These are phyloP conservation scores for Bicyclus anynana DNA, from an alignment of 1,140 invertebrate genomes.

Conservation along the genomic window DNA sequence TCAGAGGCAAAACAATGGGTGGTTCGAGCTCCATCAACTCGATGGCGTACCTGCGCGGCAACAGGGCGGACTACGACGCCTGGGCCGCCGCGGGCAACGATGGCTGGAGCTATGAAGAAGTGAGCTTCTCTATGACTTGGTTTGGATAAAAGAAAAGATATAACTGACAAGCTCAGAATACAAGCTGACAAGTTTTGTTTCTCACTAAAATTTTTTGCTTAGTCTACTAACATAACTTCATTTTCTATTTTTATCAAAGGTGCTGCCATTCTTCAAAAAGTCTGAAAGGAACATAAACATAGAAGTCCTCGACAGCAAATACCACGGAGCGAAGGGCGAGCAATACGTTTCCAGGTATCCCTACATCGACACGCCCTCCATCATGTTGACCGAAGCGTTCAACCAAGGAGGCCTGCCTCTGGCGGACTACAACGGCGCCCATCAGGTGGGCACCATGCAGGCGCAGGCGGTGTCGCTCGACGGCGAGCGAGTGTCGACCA, in stretches of 20 bases:
- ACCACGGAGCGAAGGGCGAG: slow-evolving; percentile 79
- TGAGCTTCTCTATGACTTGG: slow-evolving; percentile 17
- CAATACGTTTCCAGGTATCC: slow-evolving; percentile 79
- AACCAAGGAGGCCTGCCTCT: slow-evolving; percentile 76
- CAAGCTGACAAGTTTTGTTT: no score
- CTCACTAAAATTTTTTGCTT: no score
- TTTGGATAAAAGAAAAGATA: neutral
- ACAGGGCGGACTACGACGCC: slow-evolving; percentile 83
- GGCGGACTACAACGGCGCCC: slow-evolving; percentile 75
- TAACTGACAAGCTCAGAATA: no score
- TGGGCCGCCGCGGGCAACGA: slow-evolving; percentile 81
- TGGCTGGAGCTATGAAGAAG: slow-evolving; percentile 57
- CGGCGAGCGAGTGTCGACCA: slow-evolving; percentile 84
- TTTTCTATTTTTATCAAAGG: slow-evolving; percentile 36
- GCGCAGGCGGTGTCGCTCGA: slow-evolving; percentile 76
- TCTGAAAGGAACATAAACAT: slow-evolving; percentile 81
- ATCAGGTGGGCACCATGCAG: slow-evolving; percentile 78
- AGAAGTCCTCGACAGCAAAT: slow-evolving; percentile 61
- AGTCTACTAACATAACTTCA: no score
- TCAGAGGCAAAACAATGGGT: slow-evolving; percentile 79
- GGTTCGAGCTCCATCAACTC: slow-evolving; percentile 87
- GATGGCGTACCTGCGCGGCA: slow-evolving; percentile 89
- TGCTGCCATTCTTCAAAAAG: slow-evolving; percentile 89
- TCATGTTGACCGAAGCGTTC: slow-evolving; percentile 77
- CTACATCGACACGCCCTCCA: slow-evolving; percentile 78